Evolutionary conservation across 2,113 vertebrate species (phyloP), one percentile per base, ranked within the genome.

Genomic region (Thamnaconus septentrionalis): DNA sequence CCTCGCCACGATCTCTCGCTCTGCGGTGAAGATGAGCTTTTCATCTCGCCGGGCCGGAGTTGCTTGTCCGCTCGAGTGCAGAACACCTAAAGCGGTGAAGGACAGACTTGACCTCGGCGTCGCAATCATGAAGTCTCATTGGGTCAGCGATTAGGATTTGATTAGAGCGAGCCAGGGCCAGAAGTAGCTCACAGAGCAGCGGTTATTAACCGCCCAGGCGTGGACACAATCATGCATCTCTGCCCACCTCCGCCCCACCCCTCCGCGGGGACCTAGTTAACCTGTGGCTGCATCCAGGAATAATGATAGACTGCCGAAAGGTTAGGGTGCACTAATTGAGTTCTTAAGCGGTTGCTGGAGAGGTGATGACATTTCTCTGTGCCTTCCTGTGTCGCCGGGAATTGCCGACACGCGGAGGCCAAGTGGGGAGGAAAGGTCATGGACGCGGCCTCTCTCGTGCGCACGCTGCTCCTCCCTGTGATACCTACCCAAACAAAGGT

Each of bases 231-330:
- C 57, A 61, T 71, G 69, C 76, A 65, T 72, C 54, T 6, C 60
- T 53, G 1, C 8, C 49, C 44, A 18, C 54, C 41, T 54, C 61
- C 57, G 66, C 66, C 11, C 7, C 47, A 52, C 76, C 62, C 67
- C 70, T 69, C 77, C 50, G 68, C 62, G 80, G 78, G 64, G 77
- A 83, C 71, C 69, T 56, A 41, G 78, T 67, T 85, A 75, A 80
- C 82, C 71, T 72, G 66, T 68, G 8, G 49, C 70, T 71, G 56
- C 63, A 64, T 84, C 74, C 54, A 52, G 48, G 64, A 61, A 75
- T 89, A 86, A 88, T 87, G 73, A 82, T 77, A 65, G 64, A 64
- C 77, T 79, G 82, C 83, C 70, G 78, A 84, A 82, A 86, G 83
- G 86, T 87, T 81, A 79, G 82, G 55, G 61, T 18, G 10, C 75